A percentile compares a stretch with the other conserved stretches of the same genome.
These are phyloP conservation scores for Urocynchramus pylzowi DNA, from an alignment of 2,113 vertebrate species.

Conservation along the genomic window DNA sequence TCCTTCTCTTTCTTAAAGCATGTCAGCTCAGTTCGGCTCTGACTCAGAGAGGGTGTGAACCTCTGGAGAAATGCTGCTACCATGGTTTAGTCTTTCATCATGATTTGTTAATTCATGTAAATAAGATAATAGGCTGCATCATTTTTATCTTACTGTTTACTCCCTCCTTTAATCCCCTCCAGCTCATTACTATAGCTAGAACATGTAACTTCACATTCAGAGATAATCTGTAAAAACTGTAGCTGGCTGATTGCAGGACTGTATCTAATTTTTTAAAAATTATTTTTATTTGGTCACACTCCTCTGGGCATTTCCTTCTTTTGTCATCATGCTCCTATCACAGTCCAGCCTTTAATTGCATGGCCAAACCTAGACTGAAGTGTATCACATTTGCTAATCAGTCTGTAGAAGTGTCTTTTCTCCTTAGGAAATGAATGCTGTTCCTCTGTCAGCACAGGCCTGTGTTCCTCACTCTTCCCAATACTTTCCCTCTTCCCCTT, in stretches of 20 bases:
- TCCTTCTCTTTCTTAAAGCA: neutral
- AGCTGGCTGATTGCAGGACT: neutral
- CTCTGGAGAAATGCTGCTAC: conserved; percentile 25
- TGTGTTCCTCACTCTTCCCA: neutral
- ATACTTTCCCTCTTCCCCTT: neutral
- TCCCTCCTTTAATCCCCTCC: neutral
- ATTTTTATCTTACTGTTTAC: neutral
- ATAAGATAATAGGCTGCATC: neutral
- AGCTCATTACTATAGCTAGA: neutral
- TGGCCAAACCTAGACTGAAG: neutral
- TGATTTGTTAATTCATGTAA: neutral
- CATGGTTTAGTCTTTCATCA: conserved; percentile 46
- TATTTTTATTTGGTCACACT: neutral
- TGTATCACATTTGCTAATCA: neutral
- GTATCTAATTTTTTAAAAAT: neutral
- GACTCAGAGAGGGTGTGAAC: conserved; percentile 38
- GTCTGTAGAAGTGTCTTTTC: neutral
- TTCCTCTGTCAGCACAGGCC: neutral
- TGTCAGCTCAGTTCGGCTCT: neutral
- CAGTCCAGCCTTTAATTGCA: neutral
- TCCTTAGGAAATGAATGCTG: neutral
- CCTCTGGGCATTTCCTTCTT: neutral
- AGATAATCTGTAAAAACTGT: neutral
- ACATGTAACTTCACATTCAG: neutral
- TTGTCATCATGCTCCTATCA: neutral